Evolutionary conservation across 2,888 invertebrate genomes (phyloP).

Genomic region (Andrena haemorrhoa): DNA sequence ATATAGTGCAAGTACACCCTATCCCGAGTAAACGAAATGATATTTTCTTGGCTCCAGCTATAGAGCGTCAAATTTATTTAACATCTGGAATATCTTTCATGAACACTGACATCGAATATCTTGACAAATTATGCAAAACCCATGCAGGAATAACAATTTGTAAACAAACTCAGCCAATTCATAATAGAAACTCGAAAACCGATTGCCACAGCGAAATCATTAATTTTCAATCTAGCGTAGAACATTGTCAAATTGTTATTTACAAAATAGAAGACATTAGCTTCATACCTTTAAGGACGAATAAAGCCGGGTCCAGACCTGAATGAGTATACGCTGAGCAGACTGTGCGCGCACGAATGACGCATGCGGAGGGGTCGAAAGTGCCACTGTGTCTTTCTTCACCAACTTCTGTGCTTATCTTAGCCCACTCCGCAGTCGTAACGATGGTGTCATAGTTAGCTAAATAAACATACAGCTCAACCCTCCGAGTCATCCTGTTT

Average conservation of each 20-base stretch:
- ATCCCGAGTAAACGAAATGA: background rate
- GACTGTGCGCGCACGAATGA: no score
- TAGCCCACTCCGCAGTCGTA: no score
- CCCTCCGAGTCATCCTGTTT: no score
- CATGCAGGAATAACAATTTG: background rate
- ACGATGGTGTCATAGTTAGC: no score
- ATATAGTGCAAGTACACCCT: background rate
- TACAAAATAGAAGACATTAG: background rate
- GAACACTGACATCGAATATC: background rate
- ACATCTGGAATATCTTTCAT: background rate
- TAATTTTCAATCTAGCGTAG: background rate
- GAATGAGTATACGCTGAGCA: no score
- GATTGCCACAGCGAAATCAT: background rate
- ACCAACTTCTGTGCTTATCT: no score
- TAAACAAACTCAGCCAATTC: background rate
- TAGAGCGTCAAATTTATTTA: background rate
- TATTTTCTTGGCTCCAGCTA: background rate
- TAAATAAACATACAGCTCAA: no score
- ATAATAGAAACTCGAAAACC: background rate
- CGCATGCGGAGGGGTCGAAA: no score
- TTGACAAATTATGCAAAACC: background rate
- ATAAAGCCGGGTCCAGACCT: no score
- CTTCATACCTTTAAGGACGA: background rate
- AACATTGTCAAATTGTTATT: background rate
- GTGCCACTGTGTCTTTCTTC: no score